Evolutionary conservation across 2,113 vertebrate species (phyloP), one percentile per base, ranked within the genome.

Genomic region (Scophthalmus maximus): DNA sequence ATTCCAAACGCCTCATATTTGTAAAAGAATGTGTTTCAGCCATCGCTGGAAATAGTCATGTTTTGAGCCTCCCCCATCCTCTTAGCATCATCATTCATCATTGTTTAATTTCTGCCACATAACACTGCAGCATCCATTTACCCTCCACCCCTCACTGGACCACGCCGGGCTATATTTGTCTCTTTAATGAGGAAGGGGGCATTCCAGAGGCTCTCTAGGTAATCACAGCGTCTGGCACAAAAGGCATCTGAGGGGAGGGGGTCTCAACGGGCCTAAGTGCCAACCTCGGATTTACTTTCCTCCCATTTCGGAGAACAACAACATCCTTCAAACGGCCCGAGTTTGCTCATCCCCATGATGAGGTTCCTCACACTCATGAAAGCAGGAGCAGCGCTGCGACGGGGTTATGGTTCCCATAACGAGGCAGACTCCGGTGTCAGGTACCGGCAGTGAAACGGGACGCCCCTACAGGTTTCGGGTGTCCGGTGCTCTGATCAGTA

Each of bases 181-280:
- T 69, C 83, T 79, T 78, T 90, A 89, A 85, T 89, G 83, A 92
- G 78, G 72, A 78, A n/a, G 68, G 55, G 74, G 81, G 73, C 61
- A 89, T 91, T 88, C 88, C 91, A 84, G 52, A 36, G 77, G 78
- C 73, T 79, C 66, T 90, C 73, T 71, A 79, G 73, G 78, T 88
- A 89, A 93, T 91, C 87, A 51, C 77, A 75, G 62, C 34, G 82
- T 90, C 87, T 89, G 84, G 85, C 72, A 88, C 78, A 84, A 66
- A 84, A 80, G 81, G 71, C 81, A 80, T 70, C 51, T 10, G 4
- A 18, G 46, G 27, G 29, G 30, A 20, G 22, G 36, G 36, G 59
- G 38, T 58, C 76, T 84, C 65, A 20, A 32, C 46, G 61, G 66
- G 26, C 34, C 34, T 61, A 57, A 40, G 53, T 5, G 14, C 64